Evolutionary conservation across 2,113 vertebrate species (phyloP), one percentile per base, ranked within the genome.

Genomic region (Lepisosteus osseus): DNA sequence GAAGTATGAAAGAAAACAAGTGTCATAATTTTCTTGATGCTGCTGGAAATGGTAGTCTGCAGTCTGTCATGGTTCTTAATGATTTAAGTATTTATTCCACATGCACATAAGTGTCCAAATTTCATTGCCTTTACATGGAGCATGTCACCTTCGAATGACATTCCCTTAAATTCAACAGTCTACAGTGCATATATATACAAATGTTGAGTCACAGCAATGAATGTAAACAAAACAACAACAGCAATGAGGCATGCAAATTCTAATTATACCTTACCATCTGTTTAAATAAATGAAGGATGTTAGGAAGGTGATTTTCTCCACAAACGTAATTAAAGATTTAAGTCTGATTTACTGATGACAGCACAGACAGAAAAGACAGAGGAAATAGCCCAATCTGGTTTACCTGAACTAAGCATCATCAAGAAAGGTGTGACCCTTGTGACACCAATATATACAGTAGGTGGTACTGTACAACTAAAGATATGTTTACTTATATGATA

Each of bases 201-300:
- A 73, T 80, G 85, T 82, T 76, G 72, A 70, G 73, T 72, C 80
- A 82, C 83, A 80, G 84, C 79, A 86, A 85, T 82, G 78, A 76
- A 77, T 73, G 70, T 74, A 78, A 82, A 85, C 81, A 86, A 88
- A 86, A 85, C 83, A 88, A 83, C 83, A 88, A 67, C 84, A 89
- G 88, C 94, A 92, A 93, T 88, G 87, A 92, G 87, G 88, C 89
- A 87, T 88, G 86, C 81, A 88, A 90, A 90, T 90, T 90, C 92
- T 90, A 92, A 92, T 93, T 91, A 92, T 90, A 90, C 88, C 80
- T 91, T 89, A 90, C 83, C 90, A 92, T 89, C 86, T 93, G 91
- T 86, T 91, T 88, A 81, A 88, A 81, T 77, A 91, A 55, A 91
- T 91, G 86, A 86, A 89, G 82, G 77, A 84, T 88, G 89, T 88